Conservation (phyloP, 2,113 vertebrate species). For the Oxyura jamaicensis region DNA sequence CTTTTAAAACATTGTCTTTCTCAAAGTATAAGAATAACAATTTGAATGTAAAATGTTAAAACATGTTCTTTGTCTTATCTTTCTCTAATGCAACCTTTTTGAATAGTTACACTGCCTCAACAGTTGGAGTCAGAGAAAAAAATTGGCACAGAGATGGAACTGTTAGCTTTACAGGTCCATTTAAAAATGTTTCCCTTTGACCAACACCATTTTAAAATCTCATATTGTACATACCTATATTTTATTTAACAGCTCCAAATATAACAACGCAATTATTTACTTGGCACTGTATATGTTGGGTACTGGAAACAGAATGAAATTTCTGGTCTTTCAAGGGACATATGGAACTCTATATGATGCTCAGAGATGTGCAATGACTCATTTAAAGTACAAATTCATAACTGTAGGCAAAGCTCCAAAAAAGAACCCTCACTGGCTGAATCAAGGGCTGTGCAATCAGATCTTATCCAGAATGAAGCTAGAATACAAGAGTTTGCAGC, state of each 20-base stretch:
- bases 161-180: neutral
- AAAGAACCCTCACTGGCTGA: neutral
- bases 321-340: neutral
- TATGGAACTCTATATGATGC: neutral
- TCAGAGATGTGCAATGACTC: neutral
- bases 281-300: neutral
- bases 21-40: slow-evolving; percentile 10
- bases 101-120: neutral
- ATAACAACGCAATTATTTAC: neutral
- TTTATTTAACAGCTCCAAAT: neutral
- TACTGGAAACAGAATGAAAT: neutral
- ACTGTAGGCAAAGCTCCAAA: neutral
- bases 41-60: slow-evolving; percentile 36
- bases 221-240: neutral
- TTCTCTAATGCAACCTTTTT: neutral
- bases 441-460: neutral
- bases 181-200: neutral
- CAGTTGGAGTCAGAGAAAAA: neutral
- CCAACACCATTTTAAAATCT: neutral
- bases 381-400: neutral
- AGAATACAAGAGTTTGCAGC: neutral
- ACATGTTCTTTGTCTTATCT: slow-evolving; percentile 6
- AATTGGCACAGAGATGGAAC: neutral
- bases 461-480: neutral
- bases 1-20: slow-evolving; percentile 39